Conservation (phyloP, 2,113 vertebrate species). For the Sterna hirundo region DNA sequence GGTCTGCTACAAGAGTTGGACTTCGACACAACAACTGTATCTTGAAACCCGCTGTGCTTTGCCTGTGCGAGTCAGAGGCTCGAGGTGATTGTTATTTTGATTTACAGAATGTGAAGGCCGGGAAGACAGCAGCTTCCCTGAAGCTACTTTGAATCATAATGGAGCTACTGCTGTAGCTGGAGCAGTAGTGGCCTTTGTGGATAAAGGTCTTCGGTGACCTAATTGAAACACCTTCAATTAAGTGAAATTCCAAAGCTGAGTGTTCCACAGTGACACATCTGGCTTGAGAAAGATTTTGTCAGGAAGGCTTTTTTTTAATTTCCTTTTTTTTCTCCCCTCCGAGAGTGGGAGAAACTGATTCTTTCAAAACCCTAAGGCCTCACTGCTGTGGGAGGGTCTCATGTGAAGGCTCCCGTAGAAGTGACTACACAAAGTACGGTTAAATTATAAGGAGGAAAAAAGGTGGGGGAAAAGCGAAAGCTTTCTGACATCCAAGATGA, state of each 20-base stretch:
- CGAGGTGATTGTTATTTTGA: background rate
- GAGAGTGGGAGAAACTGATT: background rate
- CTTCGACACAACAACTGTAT: background rate
- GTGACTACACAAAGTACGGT: background rate
- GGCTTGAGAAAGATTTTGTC: background rate
- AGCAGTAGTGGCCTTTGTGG: background rate
- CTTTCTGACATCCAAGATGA: background rate
- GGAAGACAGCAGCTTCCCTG: background rate
- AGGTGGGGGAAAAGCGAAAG: background rate
- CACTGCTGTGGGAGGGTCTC: background rate
- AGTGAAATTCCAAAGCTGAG: background rate
- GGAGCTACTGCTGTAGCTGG: background rate
- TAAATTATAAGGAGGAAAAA: background rate
- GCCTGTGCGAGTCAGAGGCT: background rate
- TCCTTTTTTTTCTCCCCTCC: fast-evolving
- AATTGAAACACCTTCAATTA: background rate
- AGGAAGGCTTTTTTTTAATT: background rate
- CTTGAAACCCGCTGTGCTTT: background rate
- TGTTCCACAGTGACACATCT: background rate
- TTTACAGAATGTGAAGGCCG: background rate
- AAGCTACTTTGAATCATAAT: background rate
- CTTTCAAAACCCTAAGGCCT: background rate
- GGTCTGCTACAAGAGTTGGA: background rate
- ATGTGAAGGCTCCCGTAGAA: background rate
- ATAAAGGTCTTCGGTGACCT: background rate